Base-by-base conservation (phyloP, 2,888 invertebrate species). In the Dynastes tityus region DNA sequence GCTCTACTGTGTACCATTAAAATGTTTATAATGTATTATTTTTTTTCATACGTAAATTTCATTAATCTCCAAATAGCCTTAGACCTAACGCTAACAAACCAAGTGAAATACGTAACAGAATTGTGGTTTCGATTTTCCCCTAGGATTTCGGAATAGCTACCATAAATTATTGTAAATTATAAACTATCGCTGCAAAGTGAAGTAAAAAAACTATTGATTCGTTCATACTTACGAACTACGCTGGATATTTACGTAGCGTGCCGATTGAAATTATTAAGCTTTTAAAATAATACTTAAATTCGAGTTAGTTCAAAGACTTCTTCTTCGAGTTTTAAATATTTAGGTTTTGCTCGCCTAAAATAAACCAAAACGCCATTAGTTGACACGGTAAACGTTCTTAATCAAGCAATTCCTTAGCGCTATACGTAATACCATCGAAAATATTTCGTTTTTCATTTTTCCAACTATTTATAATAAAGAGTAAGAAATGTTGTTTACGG, bases 251-350 rank as follows among this genome's bases (percentile, higher is more conserved):
- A 68, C 68, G 9, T 29, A 51, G 27, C 27, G 27, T 6, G 73
- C 11, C 73, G 37, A 58, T 13, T 37, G 37, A 73, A 73, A 73
- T 37, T 73, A 73, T 73, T 40, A 16, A 29, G 16, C 73, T 58
- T 73, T 45, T 58, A 40, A 73, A 73, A 58, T 73, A 73, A 40
- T 55, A n/a, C 22, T 73, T 55, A 73, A 58, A 58, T 37, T 29
- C 68, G 45, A 73, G 37, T 73, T 58, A 73, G 58, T 73, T 58
- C 73, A 73, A 58, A 73, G 58, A 73, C 73, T 58, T 29, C 73
- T 16, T n/a, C 29, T 37, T 71, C 40, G 2, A 37, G 9, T 37
- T 55, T 73, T 73, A 73, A 73, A 73, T 73, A 73, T 73, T 73
- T 73, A 61, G 58, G 40, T 58, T 73, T 16, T 32, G 55, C n/a